Evolutionary conservation across 2,888 invertebrate species (phyloP), one percentile per base, ranked within the genome.

Genomic region (Ferrisia virgata): DNA sequence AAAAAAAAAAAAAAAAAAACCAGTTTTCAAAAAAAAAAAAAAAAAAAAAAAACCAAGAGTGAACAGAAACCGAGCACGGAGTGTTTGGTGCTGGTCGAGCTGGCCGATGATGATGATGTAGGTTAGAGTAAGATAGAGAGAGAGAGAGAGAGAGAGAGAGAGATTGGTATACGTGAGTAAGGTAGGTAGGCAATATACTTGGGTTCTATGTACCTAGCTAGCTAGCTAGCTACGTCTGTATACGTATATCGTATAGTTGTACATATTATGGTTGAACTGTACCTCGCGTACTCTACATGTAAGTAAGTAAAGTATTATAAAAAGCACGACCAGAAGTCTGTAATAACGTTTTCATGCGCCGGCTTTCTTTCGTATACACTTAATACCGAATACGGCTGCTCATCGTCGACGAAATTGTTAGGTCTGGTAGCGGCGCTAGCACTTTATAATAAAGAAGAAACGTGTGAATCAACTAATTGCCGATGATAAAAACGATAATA

Each of bases 401-500:
- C n/a, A 6, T 28, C 33, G 47, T n/a, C 33, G 36, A 13, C 25
- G 33, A 81, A 81, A 81, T 81, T 81, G 81, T 81, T 81, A 33
- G 81, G 81, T 81, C 81, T 81, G 81, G 64, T 81, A 58, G 81
- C 81, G 81, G 81, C 81, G 81, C 81, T 81, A 39, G 81, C 64
- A 58, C 81, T 81, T 64, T 81, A 64, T 81, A 81, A 31, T 58
- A 81, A 81, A 81, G 80, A 80, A 80, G 81, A 81, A 81, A 81
- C 81, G 81, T 81, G 81, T 81, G 81, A 81, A 81, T 81, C 81
- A 53, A 81, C 81, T 81, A 81, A 81, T 81, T 81, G 81, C 81
- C 81, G 81, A 81, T 81, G 81, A 81, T 81, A 81, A 81, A 81
- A 81, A 81, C 81, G 81, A 81, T 81, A 81, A 81, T 81, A 81